Evolutionary conservation across 2,888 invertebrate species (phyloP), one percentile per base, ranked within the genome.

Genomic region (Dastarcus helophoroides): DNA sequence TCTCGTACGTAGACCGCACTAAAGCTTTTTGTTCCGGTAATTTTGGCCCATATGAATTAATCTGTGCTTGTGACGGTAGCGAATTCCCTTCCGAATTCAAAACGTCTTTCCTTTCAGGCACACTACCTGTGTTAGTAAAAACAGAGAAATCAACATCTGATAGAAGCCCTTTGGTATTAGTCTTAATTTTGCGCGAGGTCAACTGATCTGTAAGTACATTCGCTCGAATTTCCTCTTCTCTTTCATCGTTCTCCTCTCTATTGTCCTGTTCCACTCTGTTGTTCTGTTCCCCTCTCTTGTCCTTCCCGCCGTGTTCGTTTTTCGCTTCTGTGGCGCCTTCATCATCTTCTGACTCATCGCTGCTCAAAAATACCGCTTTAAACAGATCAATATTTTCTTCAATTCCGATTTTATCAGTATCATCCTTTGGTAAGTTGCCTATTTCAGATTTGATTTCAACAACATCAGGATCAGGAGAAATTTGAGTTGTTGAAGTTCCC

Each of bases 321-420:
- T 48, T 45, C 14, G 53, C 43, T 6, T 45, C 43, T 17, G 48
- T 48, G 22, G 44, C 43, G 33, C 59, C 58, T 21, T 60, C 60
- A 15, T 44, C 51, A 26, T 63, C 64, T 29, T 78, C 78, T 8
- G 71, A 69, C 45, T 79, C 83, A 49, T 79, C 81, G 35, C 84
- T 83, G 47, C 79, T 79, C 14, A 83, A 68, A 53, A 94, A 94
- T 47, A 94, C 86, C 0, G 88, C 80, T 58, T 85, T 86, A 51
- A 89, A 94, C 3, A 94, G 64, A 59, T 91, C 91, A 36, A 70
- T 66, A 44, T 76, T 77, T 26, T 77, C 48, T 10, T 53, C 53
- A 13, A 60, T 43, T 24, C 57, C 51, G 4, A 62, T 44, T 44
- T 48, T 54, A 26, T 59, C 59, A 3, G 56, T 58, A 22, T 54